phyloP scores from a whole-genome alignment of 2,113 vertebrate genomes.

The Lepus timidus region DNA sequence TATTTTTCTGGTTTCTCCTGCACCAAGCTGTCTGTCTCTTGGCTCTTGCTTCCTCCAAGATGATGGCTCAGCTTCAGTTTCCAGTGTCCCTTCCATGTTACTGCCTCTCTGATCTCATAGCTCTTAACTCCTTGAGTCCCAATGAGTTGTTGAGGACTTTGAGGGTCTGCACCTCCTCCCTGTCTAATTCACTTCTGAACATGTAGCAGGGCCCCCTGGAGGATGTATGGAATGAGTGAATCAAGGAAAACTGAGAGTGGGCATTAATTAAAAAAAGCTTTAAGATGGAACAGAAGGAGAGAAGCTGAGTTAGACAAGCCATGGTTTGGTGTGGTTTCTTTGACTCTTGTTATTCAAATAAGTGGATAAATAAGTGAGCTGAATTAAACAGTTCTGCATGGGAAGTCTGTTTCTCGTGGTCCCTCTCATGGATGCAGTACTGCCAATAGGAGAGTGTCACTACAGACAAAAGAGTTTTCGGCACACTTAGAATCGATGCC shows the following conservation, averaged over 20 bases:
- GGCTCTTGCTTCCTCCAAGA: neutral
- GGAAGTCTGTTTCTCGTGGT: neutral
- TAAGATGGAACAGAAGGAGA: neutral
- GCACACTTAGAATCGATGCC: neutral
- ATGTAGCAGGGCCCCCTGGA: neutral
- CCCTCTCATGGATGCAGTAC: neutral
- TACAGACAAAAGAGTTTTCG: neutral
- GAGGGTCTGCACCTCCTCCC: neutral
- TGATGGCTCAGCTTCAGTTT: neutral
- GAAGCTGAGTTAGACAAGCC: neutral
- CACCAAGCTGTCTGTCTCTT: neutral
- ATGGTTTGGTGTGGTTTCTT: neutral
- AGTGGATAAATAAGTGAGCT: neutral
- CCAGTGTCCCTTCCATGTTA: neutral
- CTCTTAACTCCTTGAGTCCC: neutral
- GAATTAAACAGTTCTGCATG: neutral
- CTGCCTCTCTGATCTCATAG: neutral
- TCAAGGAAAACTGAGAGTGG: neutral
- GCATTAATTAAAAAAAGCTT: neutral
- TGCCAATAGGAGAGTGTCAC: neutral
- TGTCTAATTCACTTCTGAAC: neutral
- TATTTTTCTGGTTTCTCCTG: neutral
- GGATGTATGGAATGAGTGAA: neutral
- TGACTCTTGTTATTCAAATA: neutral
- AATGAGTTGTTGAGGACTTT: neutral